phyloP scores from a whole-genome alignment of 2,888 invertebrate genomes.

The Cybosia mesomella region DNA sequence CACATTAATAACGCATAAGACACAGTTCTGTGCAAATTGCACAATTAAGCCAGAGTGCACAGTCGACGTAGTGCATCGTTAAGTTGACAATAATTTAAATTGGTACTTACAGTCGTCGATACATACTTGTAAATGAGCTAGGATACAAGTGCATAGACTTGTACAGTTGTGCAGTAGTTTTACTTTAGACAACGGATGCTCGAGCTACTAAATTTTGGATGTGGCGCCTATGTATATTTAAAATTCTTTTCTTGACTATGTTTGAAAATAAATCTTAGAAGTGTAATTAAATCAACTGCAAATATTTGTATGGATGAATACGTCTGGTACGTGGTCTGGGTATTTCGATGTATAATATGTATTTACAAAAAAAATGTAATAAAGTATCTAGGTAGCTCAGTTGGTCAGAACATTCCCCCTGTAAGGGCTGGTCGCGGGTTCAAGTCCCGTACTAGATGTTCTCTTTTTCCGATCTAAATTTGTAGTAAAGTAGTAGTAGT shows the following conservation, averaged over 20 bases:
- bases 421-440: too few relatives aligned
- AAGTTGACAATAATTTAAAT: constrained; percentile 65
- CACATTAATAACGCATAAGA: constrained; percentile 49
- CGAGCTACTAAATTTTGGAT: constrained; percentile 31
- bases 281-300: too few relatives aligned
- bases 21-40: constrained; percentile 50
- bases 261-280: background rate
- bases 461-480: too few relatives aligned
- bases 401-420: too few relatives aligned
- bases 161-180: constrained; percentile 51
- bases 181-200: constrained; percentile 40
- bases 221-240: background rate
- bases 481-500: too few relatives aligned
- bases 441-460: too few relatives aligned
- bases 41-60: constrained; percentile 51
- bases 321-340: too few relatives aligned
- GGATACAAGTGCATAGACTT: constrained; percentile 47
- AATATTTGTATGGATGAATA: too few relatives aligned
- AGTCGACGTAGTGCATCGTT: constrained; percentile 48
- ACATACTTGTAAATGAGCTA: constrained; percentile 52
- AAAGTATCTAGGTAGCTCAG: too few relatives aligned
- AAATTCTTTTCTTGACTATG: background rate
- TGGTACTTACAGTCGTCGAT: constrained; percentile 53
- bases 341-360: too few relatives aligned
- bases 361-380: too few relatives aligned